Conservation (phyloP, 2,113 vertebrate species). For the Cynoglossus semilaevis region DNA sequence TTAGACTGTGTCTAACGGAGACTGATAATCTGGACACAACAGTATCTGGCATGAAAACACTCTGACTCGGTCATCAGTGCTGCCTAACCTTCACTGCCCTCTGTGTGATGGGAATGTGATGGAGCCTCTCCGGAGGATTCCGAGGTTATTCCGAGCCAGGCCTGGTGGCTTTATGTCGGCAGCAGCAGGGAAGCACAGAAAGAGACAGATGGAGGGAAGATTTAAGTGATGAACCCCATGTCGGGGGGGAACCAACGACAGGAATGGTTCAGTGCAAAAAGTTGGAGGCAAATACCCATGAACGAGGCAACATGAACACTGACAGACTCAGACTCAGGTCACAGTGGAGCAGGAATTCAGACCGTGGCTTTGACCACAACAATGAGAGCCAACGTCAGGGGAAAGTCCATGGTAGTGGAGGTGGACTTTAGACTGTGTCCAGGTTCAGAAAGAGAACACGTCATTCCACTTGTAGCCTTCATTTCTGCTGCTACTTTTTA, state of each 20-base stretch:
- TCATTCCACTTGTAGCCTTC: no score
- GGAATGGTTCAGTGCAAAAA: not conserved
- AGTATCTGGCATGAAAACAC: slow-evolving; percentile 52
- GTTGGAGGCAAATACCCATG: no score
- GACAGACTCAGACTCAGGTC: no score
- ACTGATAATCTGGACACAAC: slow-evolving; percentile 62
- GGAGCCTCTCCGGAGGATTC: not conserved
- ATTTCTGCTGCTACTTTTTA: no score
- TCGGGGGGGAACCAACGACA: not conserved
- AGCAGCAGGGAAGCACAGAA: not conserved
- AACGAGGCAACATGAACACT: not conserved
- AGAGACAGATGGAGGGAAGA: not conserved
- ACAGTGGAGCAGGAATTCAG: no score
- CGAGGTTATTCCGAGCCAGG: not conserved
- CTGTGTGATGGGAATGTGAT: slow-evolving; percentile 5
- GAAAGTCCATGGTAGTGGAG: no score
- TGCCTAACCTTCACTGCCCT: not conserved
- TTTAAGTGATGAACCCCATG: slow-evolving; percentile 27
- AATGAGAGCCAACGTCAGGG: no score
- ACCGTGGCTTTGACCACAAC: no score
- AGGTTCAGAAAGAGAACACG: no score
- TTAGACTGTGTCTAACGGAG: slow-evolving; percentile 56
- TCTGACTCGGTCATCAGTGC: slow-evolving; percentile 54
- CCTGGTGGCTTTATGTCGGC: not conserved
- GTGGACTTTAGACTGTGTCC: no score